Conservation (phyloP, 2,797 vertebrate genomes). For the Onychomys leucogaster region DNA sequence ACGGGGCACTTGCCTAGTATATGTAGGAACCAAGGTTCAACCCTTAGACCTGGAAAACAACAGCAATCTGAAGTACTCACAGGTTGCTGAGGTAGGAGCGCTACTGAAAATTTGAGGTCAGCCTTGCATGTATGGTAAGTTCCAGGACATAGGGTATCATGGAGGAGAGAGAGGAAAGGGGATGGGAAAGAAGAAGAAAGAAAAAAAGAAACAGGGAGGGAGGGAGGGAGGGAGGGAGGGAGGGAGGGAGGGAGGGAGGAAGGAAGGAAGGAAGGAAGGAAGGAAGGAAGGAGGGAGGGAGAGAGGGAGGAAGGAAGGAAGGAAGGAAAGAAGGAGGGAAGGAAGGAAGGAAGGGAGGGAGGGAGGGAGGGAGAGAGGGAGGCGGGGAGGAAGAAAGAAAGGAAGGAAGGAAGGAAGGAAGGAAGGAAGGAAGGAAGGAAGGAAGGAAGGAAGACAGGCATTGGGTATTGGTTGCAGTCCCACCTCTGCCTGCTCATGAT, state of each 20-base stretch:
- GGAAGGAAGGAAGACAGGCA: not conserved
- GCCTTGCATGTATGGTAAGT: not conserved
- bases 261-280: too few species aligned
- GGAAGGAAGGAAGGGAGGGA: too few species aligned
- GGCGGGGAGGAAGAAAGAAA: not conserved
- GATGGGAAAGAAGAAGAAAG: fast-evolving
- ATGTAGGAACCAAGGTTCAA: not conserved
- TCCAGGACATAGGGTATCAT: not conserved
- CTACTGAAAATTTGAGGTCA: not conserved
- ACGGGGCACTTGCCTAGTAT: not conserved
- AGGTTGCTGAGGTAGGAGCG: not conserved
- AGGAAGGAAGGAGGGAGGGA: too few species aligned
- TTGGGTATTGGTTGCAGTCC: not conserved
- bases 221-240: fast-evolving
- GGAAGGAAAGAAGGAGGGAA: not conserved
- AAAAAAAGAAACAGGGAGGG: fast-evolving
- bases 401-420: too few species aligned
- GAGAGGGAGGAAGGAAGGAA: not conserved
- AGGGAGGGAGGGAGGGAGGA: too few species aligned
- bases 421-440: not conserved
- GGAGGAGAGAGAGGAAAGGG: too few species aligned
- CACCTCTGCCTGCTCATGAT: not conserved
- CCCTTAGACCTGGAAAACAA: not conserved
- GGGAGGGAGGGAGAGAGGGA: not conserved
- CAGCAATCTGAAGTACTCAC: not conserved